Base-by-base conservation (phyloP, 2,113 vertebrate species). In the Neolamprologus tretocephalus region DNA sequence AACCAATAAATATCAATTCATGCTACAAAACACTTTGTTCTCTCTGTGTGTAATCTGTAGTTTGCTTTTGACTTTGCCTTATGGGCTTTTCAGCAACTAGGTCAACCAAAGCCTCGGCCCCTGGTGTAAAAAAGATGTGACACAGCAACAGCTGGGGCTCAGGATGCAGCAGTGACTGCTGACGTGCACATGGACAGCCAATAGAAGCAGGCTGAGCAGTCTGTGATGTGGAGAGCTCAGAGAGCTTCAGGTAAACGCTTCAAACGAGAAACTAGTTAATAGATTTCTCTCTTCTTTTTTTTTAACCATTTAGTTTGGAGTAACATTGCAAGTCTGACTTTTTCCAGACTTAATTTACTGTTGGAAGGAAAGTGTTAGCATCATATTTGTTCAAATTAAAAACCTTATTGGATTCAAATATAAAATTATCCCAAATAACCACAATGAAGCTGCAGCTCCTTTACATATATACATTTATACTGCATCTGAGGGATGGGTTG, bases 71-170 rank as follows among this genome's bases (percentile, higher is more conserved):
- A 73, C 51, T 89, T 81, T 83, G 51, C 87, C 91, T 92, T 82
- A 66, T 4, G 83, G 92, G 89, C 89, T 78, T 87, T 87, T 84
- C 89, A 91, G 86, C 86, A 95, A 93, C 89, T 94, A 92, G 96
- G 92, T 94, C 94, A 93, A 83, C 92, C 82, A 57, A 13, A 82
- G 90, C 91, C 33, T 42, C 16, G 86, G 89, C 90, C 91, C 92
- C 92, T 88, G 87, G 87, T 95, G 94, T 92, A 94, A 95, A 95
- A 87, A 92, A 94, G 91, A 95, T 91, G 93, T 49, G 93, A 87
- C 91, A 86, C 82, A 61, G 75, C 86, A 83, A 21, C 95, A 95
- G 92, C 95, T 95, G 96, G 71, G 88, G 87, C 90, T 85, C 57
- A 2, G 37, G 37, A 68, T 73, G 81, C 80, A 54, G 86, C 88